Evolutionary conservation across 2,113 vertebrate species (phyloP).

Genomic region (Thymallus thymallus): DNA sequence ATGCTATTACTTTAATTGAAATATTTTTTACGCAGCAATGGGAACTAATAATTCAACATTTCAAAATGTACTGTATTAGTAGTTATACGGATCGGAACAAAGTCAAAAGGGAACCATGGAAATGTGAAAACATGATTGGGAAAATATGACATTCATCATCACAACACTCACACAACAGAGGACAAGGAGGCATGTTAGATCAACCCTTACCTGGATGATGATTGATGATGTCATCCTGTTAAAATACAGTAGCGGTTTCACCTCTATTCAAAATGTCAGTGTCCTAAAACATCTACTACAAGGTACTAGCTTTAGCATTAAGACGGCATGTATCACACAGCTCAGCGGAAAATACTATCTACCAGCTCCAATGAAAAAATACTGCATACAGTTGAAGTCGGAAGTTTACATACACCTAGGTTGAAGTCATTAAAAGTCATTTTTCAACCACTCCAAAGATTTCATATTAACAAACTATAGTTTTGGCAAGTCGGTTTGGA

Average conservation of each 20-base stretch:
- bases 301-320: conserved; percentile 8
- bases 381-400: too few relatives aligned
- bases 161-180: conserved; percentile 3
- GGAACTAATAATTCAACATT: conserved; percentile 22
- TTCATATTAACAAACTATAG: too few relatives aligned
- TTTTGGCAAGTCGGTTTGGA: too few relatives aligned
- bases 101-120: conserved; percentile 1
- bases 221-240: conserved; percentile 45
- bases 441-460: too few relatives aligned
- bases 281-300: conserved; percentile 21
- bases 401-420: too few relatives aligned
- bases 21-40: conserved; percentile 11
- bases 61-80: conserved; percentile 2
- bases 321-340: conserved; percentile 14
- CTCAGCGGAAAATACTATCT: conserved; percentile 35
- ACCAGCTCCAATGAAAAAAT: conserved; percentile 16
- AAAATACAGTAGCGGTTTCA: conserved; percentile 45
- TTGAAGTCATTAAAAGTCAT: too few relatives aligned
- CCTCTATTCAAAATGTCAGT: neutral
- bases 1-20: conserved; percentile 36
- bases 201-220: conserved; percentile 30
- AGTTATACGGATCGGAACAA: neutral
- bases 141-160: conserved; percentile 12
- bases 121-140: conserved; percentile 21
- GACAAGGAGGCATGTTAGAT: conserved; percentile 10